Conservation (phyloP, 37 sponge, comb jelly and placozoan species). For the Ephydatia muelleri region DNA sequence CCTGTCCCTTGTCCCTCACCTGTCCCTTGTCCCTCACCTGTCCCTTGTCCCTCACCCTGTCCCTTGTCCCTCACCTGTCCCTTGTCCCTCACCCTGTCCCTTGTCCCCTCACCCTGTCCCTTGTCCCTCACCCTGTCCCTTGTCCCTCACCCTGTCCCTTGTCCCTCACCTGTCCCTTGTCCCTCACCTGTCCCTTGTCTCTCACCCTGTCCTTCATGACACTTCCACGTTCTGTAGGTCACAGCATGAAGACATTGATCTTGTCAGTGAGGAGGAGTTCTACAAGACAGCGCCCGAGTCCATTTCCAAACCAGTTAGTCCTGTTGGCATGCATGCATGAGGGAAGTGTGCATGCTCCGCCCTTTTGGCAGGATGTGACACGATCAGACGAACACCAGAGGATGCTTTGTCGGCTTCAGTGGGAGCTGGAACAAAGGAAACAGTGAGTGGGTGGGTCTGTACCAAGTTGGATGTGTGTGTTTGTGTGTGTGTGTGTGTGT, state of each 20-base stretch:
- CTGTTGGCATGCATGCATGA: not conserved
- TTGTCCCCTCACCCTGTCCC: no score
- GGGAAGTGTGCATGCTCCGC: not conserved
- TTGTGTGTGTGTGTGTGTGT: no score
- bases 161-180: not conserved
- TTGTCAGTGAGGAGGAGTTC: conserved; percentile 75
- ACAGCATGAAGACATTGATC: conserved; percentile 78
- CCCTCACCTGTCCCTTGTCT: no score
- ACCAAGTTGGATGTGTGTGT: no score
- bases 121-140: no score
- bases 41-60: no score
- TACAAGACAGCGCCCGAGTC: conserved; percentile 47
- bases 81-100: no score
- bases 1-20: no score
- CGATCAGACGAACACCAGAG: conserved; percentile 65
- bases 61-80: no score
- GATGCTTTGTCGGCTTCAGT: conserved; percentile 80
- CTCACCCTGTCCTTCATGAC: no score
- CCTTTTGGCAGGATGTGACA: conserved; percentile 44
- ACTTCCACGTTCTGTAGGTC: conserved; percentile 40
- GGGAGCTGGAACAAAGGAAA: conserved; percentile 83
- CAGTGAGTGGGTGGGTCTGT: conserved; percentile 25
- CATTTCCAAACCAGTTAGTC: conserved; percentile 60
- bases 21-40: no score
- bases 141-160: no score